Percentiles rank a stretch among this genome's conserved stretches.
phyloP scores from a whole-genome alignment of 2,888 invertebrate species.

The Cenopis cana region DNA sequence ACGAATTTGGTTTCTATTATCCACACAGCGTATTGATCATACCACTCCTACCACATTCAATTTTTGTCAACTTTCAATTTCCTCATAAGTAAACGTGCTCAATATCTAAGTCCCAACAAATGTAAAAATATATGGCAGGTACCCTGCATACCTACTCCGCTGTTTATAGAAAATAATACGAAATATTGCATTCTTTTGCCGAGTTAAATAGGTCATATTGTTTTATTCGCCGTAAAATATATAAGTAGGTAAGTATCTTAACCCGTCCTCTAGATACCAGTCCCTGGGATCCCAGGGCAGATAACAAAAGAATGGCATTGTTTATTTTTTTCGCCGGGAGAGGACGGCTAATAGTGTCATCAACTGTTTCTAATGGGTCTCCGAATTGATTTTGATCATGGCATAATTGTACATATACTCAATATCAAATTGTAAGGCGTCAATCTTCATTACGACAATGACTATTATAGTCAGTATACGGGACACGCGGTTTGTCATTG shows the following conservation, averaged over 20 bases:
- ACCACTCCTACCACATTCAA: background rate
- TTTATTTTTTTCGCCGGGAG: no score
- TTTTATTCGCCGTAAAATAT: no score
- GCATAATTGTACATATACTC: slow-evolving; percentile 43
- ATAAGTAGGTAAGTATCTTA: no score
- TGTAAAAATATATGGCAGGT: background rate
- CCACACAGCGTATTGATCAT: slow-evolving; percentile 15
- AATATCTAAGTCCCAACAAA: background rate
- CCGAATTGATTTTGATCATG: slow-evolving; percentile 22
- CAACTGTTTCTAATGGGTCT: slow-evolving; percentile 43
- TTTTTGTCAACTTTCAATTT: background rate
- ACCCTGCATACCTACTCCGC: background rate
- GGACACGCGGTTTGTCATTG: slow-evolving; percentile 67
- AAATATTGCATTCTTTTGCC: no score
- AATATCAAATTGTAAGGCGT: slow-evolving; percentile 56
- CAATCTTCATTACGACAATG: slow-evolving; percentile 69
- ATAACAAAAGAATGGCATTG: no score
- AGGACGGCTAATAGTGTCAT: background rate
- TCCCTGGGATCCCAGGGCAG: no score
- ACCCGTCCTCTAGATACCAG: no score
- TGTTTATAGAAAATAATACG: background rate
- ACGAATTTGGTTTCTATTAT: slow-evolving; percentile 49
- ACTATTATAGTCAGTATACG: slow-evolving; percentile 66
- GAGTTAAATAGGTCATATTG: no score
- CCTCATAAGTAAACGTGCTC: background rate